A percentile compares a stretch with the other conserved stretches of the same genome.
These are phyloP conservation scores for Gallinago solitaria DNA, from an alignment of 2,797 vertebrate genomes.

Conservation along the genomic window DNA sequence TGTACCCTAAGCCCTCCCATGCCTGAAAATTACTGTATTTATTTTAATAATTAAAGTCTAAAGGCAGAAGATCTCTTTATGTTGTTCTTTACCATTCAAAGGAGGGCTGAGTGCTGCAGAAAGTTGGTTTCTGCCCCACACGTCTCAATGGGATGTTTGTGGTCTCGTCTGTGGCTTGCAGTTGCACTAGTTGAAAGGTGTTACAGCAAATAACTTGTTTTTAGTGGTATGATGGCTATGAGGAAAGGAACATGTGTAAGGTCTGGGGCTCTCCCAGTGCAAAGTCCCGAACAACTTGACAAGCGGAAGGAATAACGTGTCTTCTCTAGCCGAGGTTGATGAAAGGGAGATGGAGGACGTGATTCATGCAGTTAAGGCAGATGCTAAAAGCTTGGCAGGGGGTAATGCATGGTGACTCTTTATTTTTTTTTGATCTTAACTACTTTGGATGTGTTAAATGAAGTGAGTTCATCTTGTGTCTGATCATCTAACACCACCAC, in stretches of 20 bases:
- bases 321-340: not conserved
- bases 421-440: not conserved
- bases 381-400: not conserved
- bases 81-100: not conserved
- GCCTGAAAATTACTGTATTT: not conserved
- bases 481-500: not conserved
- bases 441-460: constrained; percentile 32
- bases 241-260: not conserved
- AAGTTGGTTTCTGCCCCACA: not conserved
- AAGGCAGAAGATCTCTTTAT: not conserved
- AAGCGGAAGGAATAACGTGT: not conserved
- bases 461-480: not conserved
- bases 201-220: not conserved
- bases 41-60: not conserved
- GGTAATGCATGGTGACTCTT: not conserved
- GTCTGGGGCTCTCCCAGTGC: not conserved
- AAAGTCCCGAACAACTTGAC: not conserved
- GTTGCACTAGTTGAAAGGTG: not conserved
- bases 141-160: not conserved
- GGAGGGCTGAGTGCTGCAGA: not conserved
- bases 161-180: not conserved
- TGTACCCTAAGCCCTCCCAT: not conserved
- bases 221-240: not conserved
- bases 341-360: not conserved
- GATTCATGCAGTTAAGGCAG: not conserved